A percentile compares a stretch with the other conserved stretches of the same genome.
phyloP scores from a whole-genome alignment of 1,140 invertebrate species.

The Drosophila chauvacae region DNA sequence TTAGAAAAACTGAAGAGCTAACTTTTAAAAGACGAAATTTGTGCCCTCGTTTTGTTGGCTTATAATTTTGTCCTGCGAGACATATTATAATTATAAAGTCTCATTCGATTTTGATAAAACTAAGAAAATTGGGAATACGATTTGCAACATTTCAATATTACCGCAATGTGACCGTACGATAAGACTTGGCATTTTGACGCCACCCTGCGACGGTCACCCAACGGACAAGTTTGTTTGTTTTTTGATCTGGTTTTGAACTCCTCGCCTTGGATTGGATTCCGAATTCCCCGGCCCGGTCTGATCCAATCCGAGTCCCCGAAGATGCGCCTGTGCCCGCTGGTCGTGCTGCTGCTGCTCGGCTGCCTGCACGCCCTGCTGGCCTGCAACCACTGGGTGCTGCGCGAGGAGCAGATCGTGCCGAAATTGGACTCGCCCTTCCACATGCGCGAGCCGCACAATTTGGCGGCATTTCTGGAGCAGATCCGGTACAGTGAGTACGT shows the following conservation, averaged over 20 bases:
- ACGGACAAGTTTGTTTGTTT: background rate
- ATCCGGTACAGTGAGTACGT: conserved; percentile 86
- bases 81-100: too few species aligned
- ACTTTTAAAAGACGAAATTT: too few species aligned
- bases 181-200: background rate
- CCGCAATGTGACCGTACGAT: background rate
- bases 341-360: conserved; percentile 40
- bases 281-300: background rate
- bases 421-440: conserved; percentile 91
- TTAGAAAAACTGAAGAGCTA: too few species aligned
- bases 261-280: conserved; percentile 7
- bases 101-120: background rate
- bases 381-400: conserved; percentile 78
- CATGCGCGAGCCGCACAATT: conserved; percentile 91
- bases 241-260: background rate
- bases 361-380: conserved; percentile 56
- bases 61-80: too few species aligned
- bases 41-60: too few species aligned
- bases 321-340: conserved; percentile 52
- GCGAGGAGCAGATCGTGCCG: conserved; percentile 72
- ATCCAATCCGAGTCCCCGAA: background rate
- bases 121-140: background rate
- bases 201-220: background rate
- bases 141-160: background rate
- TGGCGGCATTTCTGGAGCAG: conserved; percentile 92